phyloP scores from a whole-genome alignment of 1,140 invertebrate species.

The Cotesia typhae region DNA sequence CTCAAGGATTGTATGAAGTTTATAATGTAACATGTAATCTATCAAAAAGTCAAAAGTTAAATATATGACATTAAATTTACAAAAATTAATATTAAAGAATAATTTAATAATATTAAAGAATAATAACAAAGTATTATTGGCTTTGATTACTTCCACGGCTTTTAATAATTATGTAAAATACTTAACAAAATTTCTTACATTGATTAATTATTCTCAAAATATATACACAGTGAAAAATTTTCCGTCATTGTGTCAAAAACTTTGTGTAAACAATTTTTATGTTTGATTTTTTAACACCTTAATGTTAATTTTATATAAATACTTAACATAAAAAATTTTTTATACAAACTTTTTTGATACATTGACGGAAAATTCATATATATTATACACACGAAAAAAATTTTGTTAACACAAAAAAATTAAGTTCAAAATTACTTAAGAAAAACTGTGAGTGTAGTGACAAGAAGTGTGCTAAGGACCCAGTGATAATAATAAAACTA shows the following conservation, averaged over 20 bases:
- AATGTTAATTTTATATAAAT: too few species aligned
- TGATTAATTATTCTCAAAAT: slow-evolving; percentile 29
- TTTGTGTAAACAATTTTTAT: too few species aligned
- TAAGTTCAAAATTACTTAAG: background rate
- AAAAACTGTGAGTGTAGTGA: background rate
- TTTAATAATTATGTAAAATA: slow-evolving; percentile 10
- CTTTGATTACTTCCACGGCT: slow-evolving; percentile 31
- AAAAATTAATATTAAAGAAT: slow-evolving; percentile 12
- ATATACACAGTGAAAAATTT: slow-evolving; percentile 18
- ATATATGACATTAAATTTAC: slow-evolving; percentile 12
- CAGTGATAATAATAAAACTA: too few species aligned
- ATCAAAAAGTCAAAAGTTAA: slow-evolving; percentile 1
- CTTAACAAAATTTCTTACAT: background rate
- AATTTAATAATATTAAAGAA: slow-evolving; percentile 10
- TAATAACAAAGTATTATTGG: slow-evolving; percentile 25
- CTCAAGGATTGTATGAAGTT: slow-evolving; percentile 21
- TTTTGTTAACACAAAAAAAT: background rate
- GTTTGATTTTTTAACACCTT: too few species aligned
- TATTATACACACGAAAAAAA: too few species aligned
- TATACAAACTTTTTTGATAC: too few species aligned
- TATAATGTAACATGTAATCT: background rate
- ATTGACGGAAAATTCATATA: too few species aligned
- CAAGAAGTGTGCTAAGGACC: too few species aligned
- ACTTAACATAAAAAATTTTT: too few species aligned
- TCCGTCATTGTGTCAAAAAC: background rate